Conservation (phyloP, 2,888 invertebrate genomes). For the Saturnia japonica region DNA sequence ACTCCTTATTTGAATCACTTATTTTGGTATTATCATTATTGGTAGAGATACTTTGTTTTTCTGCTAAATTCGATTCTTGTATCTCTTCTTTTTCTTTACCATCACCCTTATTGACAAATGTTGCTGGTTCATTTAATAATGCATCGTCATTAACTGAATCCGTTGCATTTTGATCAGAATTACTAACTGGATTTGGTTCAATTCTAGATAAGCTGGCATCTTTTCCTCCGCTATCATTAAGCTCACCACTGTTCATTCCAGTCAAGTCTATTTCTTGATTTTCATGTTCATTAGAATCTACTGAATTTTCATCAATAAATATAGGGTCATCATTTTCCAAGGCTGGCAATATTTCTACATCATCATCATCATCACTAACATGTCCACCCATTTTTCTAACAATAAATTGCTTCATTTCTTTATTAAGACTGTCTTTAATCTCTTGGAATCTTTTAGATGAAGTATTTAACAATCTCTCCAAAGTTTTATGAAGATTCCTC, state of each 20-base stretch:
- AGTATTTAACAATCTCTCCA: constrained; percentile 80
- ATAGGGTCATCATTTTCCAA: constrained; percentile 72
- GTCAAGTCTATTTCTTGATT: constrained; percentile 68
- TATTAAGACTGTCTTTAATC: constrained; percentile 78
- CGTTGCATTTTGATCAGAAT: neutral
- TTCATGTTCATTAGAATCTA: constrained; percentile 61
- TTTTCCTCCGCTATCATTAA: constrained; percentile 72
- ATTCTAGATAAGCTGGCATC: constrained; percentile 24
- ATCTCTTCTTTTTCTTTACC: constrained; percentile 9
- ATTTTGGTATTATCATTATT: neutral
- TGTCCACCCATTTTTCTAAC: constrained; percentile 51
- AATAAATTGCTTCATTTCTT: constrained; percentile 78
- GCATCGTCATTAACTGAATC: neutral
- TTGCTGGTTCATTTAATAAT: neutral
- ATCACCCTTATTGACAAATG: neutral
- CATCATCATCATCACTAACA: constrained; percentile 61
- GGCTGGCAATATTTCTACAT: constrained; percentile 68
- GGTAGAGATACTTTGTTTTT: neutral
- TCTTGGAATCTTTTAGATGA: constrained; percentile 79
- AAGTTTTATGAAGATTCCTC: constrained; percentile 75
- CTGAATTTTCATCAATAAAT: constrained; percentile 76
- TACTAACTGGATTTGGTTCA: neutral
- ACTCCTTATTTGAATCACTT: neutral
- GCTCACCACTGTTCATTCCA: constrained; percentile 68
- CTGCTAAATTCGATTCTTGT: neutral